Evolutionary conservation across 2,797 vertebrate genomes (phyloP).

Genomic region (Centropyge bicolor): DNA sequence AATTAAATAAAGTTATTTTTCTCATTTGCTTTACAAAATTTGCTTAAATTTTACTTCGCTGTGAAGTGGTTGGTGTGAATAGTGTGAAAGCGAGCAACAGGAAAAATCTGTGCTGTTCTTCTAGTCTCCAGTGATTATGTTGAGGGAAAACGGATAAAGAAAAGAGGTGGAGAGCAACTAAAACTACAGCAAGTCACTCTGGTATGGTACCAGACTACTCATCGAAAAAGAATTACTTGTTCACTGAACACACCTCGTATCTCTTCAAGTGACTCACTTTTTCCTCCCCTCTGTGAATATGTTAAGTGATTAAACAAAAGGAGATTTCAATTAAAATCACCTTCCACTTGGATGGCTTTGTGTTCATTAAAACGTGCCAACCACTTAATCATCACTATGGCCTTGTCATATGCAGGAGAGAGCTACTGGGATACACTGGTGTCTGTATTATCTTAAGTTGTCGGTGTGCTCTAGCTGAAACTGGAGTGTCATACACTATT

Average conservation of each 20-base stretch:
- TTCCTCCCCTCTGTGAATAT: conserved; percentile 73
- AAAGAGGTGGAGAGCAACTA: neutral
- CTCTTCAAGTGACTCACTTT: conserved; percentile 86
- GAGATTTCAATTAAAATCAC: conserved; percentile 96
- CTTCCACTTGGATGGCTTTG: conserved; percentile 91
- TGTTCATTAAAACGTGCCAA: conserved; percentile 94
- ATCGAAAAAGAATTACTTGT: conserved; percentile 46
- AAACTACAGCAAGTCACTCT: neutral
- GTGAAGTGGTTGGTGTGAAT: conserved; percentile 20
- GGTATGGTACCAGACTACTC: conserved; percentile 18
- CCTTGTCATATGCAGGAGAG: conserved; percentile 87
- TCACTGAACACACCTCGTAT: conserved; percentile 70
- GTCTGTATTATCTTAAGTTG: conserved; percentile 88
- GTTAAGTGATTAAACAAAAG: conserved; percentile 92
- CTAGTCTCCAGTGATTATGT: neutral
- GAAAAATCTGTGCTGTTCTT: conserved; percentile 22
- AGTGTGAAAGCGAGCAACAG: conserved; percentile 34
- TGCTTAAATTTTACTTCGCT: conserved; percentile 1
- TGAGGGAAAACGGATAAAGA: conserved; percentile 15
- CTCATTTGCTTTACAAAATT: neutral
- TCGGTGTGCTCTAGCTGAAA: conserved; percentile 60
- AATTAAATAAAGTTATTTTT: neutral
- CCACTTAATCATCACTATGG: conserved; percentile 92
- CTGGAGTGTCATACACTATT: conserved; percentile 48
- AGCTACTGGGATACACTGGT: conserved; percentile 88